Evolutionary conservation across 2,888 invertebrate genomes (phyloP), one percentile per base, ranked within the genome.

Genomic region (Arge pagana): DNA sequence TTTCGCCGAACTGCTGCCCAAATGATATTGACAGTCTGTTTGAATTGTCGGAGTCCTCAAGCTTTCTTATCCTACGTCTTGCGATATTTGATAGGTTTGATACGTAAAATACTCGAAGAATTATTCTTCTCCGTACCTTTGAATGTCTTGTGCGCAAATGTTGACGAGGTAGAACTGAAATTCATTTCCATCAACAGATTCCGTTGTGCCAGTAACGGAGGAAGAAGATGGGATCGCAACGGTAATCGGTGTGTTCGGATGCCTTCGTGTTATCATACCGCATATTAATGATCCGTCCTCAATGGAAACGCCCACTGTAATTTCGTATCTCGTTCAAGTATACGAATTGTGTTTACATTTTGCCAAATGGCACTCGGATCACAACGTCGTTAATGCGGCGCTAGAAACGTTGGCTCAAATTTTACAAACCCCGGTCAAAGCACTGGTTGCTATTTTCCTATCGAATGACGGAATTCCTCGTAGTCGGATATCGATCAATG

Each of bases 381-480:
- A 96, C 76, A 94, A 94, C 74, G 85, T 94, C 52, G 86, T 93
- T 62, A 94, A 94, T 69, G 87, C 92, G 1, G 85, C 93, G 13
- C 81, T 96, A 70, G 96, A 97, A 76, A 67, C 78, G 64, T 70
- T 85, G 18, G 79, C 78, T 35, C 82, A 83, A 61, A 65, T 84
- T 5, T 64, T 85, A 6, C 79, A 80, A 57, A 74, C 75, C 48
- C 80, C 82, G 7, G 78, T 81, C 4, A 74, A 77, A 36, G 64
- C 72, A 39, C 65, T 84, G 7, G 61, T 79, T 16, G 59, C 68
- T 2, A 58, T 77, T 19, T 68, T 85, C 11, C 64, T 78, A 7
- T 79, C 79, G 0, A 67, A 69, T n/a, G 68, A 74, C 35, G 80
- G 80, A 26, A 76, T 80, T 59, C 62, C 56, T 13, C 63, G 66